Conservation (phyloP, 2,113 vertebrate species). For the Boulengeromyrus knoepffleri region DNA sequence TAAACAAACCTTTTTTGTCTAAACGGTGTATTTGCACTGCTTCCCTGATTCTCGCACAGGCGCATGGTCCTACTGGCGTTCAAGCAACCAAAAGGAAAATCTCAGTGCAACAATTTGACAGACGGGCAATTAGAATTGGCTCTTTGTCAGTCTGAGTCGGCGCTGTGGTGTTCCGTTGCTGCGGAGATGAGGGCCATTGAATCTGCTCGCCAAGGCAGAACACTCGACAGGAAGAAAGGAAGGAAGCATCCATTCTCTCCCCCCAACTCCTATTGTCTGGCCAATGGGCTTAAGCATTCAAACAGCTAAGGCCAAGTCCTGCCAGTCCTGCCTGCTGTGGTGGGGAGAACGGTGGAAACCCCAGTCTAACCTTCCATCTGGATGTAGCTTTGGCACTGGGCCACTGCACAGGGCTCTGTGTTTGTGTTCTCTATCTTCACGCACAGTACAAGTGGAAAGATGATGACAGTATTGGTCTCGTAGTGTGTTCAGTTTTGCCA, state of each 20-base stretch:
- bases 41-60: background rate
- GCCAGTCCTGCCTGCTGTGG: conserved; percentile 27
- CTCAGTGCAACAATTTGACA: conserved; percentile 73
- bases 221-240: conserved; percentile 88
- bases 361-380: background rate
- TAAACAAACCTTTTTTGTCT: background rate
- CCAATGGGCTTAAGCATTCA: conserved; percentile 88
- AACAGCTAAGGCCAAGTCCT: conserved; percentile 62
- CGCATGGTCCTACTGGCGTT: conserved; percentile 47
- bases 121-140: conserved; percentile 78
- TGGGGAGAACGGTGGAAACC: background rate
- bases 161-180: conserved; percentile 78
- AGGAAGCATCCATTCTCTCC: conserved; percentile 81
- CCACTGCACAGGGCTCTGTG: background rate
- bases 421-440: background rate
- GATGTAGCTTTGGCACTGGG: background rate
- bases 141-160: conserved; percentile 91
- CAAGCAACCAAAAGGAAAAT: conserved; percentile 53
- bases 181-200: conserved; percentile 89
- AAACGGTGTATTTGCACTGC: background rate
- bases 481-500: background rate
- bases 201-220: conserved; percentile 96
- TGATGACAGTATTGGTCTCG: background rate
- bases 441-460: background rate
- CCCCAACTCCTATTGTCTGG: conserved; percentile 79